A percentile compares a stretch with the other conserved stretches of the same genome.
These are phyloP conservation scores for Nettapus auritus DNA, from an alignment of 2,113 vertebrate species.

Conservation along the genomic window DNA sequence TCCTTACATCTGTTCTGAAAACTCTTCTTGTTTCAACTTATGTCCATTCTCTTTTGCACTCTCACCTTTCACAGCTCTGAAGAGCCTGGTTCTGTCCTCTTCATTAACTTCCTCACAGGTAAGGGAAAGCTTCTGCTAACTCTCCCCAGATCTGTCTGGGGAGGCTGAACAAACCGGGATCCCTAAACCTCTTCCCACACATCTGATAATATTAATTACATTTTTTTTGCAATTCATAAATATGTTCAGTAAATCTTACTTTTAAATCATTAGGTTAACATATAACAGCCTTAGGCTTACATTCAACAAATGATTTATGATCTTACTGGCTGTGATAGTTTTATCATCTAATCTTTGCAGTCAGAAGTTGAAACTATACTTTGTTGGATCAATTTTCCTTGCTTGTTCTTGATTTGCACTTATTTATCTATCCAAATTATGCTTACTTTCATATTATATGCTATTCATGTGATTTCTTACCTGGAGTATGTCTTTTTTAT, in stretches of 20 bases:
- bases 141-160: rapidly evolving
- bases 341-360: slow-evolving; percentile 21
- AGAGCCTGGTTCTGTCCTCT: neutral
- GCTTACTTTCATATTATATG: neutral
- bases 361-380: slow-evolving; percentile 31
- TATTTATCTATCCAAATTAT: slow-evolving; percentile 4
- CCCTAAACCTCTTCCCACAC: neutral
- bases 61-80: neutral
- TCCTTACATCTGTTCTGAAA: neutral
- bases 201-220: neutral
- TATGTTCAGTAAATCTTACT: neutral
- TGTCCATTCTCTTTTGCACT: neutral
- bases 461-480: neutral
- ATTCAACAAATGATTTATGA: slow-evolving; percentile 29
- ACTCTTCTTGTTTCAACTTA: neutral
- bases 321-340: slow-evolving; percentile 32
- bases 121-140: neutral
- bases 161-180: neutral
- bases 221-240: neutral
- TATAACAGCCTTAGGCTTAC: slow-evolving; percentile 8
- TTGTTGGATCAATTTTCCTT: neutral
- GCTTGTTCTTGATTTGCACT: slow-evolving; percentile 34
- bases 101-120: neutral
- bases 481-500: neutral
- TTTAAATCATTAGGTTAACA: slow-evolving; percentile 20